Evolutionary conservation across 2,888 invertebrate species (phyloP).

Genomic region (Monopis laevigella): DNA sequence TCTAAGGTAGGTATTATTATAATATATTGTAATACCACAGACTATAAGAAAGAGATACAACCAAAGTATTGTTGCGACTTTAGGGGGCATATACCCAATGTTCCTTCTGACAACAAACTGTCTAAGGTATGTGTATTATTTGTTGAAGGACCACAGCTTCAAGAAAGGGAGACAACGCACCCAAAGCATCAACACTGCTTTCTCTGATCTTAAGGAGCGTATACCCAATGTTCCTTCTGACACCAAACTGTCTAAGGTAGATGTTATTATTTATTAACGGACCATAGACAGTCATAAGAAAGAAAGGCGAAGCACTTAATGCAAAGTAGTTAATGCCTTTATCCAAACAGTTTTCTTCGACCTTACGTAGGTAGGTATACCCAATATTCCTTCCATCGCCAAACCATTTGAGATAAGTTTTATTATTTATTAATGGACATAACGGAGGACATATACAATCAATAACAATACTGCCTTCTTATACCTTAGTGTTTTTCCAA

Average conservation of each 20-base stretch:
- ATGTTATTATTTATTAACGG: constrained; percentile 5
- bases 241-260: constrained; percentile 93
- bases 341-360: too few relatives aligned
- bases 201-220: constrained; percentile 89
- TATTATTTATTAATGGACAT: too few relatives aligned
- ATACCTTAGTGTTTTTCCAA: too few relatives aligned
- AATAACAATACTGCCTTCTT: too few relatives aligned
- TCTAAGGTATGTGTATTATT: constrained; percentile 85
- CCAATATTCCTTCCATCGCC: too few relatives aligned
- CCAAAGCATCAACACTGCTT: constrained; percentile 94
- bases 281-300: constrained; percentile 85
- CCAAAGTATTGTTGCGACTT: too few relatives aligned
- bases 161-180: constrained; percentile 94
- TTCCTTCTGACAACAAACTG: constrained; percentile 94
- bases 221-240: constrained; percentile 97
- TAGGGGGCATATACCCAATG: constrained; percentile 94
- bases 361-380: too few relatives aligned
- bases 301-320: constrained; percentile 70
- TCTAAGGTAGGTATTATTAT: constrained; percentile 77
- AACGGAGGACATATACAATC: too few relatives aligned
- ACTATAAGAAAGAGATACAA: too few relatives aligned
- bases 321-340: too few relatives aligned
- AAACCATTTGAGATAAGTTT: too few relatives aligned
- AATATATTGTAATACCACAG: too few relatives aligned
- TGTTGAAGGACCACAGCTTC: constrained; percentile 61